phyloP scores from a whole-genome alignment of 2,113 vertebrate genomes.

The Hyla sarda region DNA sequence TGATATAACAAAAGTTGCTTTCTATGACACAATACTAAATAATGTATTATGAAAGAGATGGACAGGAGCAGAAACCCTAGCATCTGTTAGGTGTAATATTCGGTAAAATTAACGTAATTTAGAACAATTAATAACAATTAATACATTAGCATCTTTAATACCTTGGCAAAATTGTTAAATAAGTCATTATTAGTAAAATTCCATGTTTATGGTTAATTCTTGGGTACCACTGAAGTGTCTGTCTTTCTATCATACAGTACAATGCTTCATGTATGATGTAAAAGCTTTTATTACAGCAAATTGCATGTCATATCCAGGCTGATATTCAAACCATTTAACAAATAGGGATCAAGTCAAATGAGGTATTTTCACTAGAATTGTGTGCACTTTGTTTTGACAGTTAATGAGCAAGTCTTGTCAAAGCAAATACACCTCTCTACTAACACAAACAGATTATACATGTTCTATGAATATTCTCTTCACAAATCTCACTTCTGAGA shows the following conservation, averaged over 20 bases:
- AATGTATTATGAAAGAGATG: too few species aligned
- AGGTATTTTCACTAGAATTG: slow-evolving; percentile 29
- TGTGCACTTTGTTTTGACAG: slow-evolving; percentile 48
- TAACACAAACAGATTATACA: neutral
- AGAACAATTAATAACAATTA: too few species aligned
- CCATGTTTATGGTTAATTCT: too few species aligned
- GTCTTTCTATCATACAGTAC: neutral
- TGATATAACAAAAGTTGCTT: too few species aligned
- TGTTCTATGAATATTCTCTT: slow-evolving; percentile 38
- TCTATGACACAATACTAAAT: too few species aligned
- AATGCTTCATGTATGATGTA: neutral
- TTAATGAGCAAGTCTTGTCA: slow-evolving; percentile 44
- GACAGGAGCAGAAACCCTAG: too few species aligned
- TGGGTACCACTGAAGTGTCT: neutral
- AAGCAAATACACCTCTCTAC: slow-evolving; percentile 41
- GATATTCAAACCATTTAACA: slow-evolving; percentile 21
- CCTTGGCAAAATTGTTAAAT: too few species aligned
- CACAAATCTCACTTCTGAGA: slow-evolving; percentile 23
- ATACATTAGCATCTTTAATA: too few species aligned
- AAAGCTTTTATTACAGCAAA: slow-evolving; percentile 42
- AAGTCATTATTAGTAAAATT: too few species aligned
- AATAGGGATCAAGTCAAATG: slow-evolving; percentile 25
- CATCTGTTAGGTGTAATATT: too few species aligned
- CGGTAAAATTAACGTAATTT: too few species aligned
- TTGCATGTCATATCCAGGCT: slow-evolving; percentile 21